phyloP scores from a whole-genome alignment of 1,140 invertebrate genomes.

The Microplitis mediator region DNA sequence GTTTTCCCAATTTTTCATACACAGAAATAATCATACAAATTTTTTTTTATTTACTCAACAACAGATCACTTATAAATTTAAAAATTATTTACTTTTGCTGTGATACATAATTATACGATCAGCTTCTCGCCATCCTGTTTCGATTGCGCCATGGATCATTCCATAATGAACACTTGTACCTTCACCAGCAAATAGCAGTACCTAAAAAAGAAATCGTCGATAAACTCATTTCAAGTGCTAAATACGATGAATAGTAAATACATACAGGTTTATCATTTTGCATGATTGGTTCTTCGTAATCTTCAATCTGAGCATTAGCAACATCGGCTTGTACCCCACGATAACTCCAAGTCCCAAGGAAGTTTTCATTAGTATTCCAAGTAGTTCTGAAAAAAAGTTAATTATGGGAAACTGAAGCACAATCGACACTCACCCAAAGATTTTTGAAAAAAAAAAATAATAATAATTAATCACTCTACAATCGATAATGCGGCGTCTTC shows the following conservation, averaged over 20 bases:
- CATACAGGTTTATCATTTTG: constrained; percentile 45
- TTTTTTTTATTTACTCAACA: too few relatives aligned
- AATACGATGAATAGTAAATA: constrained; percentile 60
- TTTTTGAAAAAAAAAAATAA: too few relatives aligned
- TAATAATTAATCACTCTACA: too few relatives aligned
- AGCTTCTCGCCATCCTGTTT: constrained; percentile 80
- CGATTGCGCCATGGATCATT: constrained; percentile 81
- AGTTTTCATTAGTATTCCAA: constrained; percentile 73
- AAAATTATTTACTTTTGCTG: too few relatives aligned
- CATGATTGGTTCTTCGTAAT: constrained; percentile 47
- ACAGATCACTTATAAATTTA: too few relatives aligned
- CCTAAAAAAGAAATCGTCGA: constrained; percentile 32
- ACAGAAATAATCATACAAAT: too few relatives aligned
- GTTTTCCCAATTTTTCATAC: too few relatives aligned
- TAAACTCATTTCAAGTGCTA: not conserved
- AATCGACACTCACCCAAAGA: too few relatives aligned
- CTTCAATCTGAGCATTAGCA: constrained; percentile 28
- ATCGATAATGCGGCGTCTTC: too few relatives aligned
- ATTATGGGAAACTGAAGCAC: too few relatives aligned
- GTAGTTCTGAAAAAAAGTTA: constrained; percentile 65
- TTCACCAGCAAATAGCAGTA: constrained; percentile 74
- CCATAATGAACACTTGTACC: constrained; percentile 73
- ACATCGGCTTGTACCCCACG: constrained; percentile 62
- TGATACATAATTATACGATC: constrained; percentile 62
- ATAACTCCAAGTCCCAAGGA: constrained; percentile 74